These are phyloP conservation scores for Drosophila antonietae DNA, from an alignment of 2,888 invertebrate species.

Conservation along the genomic window DNA sequence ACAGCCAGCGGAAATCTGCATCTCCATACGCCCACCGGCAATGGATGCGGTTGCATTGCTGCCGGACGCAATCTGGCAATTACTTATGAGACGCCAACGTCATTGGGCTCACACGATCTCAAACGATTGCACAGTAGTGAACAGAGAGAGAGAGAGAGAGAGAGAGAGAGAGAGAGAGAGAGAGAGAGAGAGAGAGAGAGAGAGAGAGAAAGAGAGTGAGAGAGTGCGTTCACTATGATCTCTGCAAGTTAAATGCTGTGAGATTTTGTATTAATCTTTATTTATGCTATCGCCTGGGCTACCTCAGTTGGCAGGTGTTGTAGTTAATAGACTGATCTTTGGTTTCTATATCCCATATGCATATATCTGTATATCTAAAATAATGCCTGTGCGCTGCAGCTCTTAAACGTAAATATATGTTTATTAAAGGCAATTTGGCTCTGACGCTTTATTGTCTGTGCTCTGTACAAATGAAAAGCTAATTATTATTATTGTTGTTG, in stretches of 20 bases:
- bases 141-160: background rate
- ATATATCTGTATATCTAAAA: background rate
- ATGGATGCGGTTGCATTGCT: slow-evolving; percentile 15
- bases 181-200: background rate
- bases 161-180: background rate
- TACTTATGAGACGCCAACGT: slow-evolving; percentile 16
- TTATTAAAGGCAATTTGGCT: slow-evolving; percentile 13
- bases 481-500: slow-evolving; percentile 10
- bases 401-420: slow-evolving; percentile 3
- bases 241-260: background rate
- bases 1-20: slow-evolving; percentile 33
- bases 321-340: background rate
- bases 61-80: slow-evolving; percentile 13
- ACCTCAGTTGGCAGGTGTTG: background rate
- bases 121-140: background rate
- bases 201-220: background rate
- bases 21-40: slow-evolving; percentile 49
- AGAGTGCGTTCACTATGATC: background rate
- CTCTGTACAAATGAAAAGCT: slow-evolving; percentile 3
- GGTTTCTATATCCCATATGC: background rate
- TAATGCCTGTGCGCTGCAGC: background rate
- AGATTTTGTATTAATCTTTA: background rate
- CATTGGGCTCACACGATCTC: slow-evolving; percentile 9
- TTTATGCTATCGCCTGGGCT: background rate
- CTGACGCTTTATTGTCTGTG: slow-evolving; percentile 11